These are phyloP conservation scores for Elgonia sp. DNA, from an alignment of 2,888 invertebrate species.

Conservation along the genomic window DNA sequence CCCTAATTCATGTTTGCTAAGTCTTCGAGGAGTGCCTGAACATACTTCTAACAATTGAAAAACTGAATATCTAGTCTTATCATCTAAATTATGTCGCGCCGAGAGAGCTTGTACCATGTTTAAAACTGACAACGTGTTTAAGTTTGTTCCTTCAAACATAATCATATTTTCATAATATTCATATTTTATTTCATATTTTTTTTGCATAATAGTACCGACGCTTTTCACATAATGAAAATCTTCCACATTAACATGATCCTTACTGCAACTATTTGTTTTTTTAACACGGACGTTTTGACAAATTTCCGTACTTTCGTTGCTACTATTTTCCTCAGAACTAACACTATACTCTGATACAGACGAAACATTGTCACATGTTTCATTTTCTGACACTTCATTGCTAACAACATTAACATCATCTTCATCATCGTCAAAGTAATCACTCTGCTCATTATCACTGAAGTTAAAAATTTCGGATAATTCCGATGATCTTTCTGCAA, in stretches of 20 bases:
- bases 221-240: background rate
- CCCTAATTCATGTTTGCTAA: conserved; percentile 19
- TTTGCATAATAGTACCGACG: background rate
- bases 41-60: conserved; percentile 22
- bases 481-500: too few species aligned
- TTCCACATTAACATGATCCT: background rate
- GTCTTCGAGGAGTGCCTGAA: background rate
- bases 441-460: too few species aligned
- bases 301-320: conserved; percentile 11
- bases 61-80: conserved; percentile 4
- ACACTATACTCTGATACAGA: conserved; percentile 25
- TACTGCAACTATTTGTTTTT: background rate
- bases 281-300: background rate
- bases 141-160: conserved; percentile 36
- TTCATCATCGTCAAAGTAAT: too few species aligned
- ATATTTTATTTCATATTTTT: background rate
- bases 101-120: conserved; percentile 36
- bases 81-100: conserved; percentile 24
- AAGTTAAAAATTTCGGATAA: too few species aligned
- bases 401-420: too few species aligned
- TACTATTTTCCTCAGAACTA: too few species aligned
- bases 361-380: conserved; percentile 15
- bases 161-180: conserved; percentile 31
- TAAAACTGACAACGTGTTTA: conserved; percentile 19
- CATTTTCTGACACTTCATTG: too few species aligned